These are phyloP conservation scores for Lycocerus yunnanus DNA, from an alignment of 2,888 invertebrate species.

Conservation along the genomic window DNA sequence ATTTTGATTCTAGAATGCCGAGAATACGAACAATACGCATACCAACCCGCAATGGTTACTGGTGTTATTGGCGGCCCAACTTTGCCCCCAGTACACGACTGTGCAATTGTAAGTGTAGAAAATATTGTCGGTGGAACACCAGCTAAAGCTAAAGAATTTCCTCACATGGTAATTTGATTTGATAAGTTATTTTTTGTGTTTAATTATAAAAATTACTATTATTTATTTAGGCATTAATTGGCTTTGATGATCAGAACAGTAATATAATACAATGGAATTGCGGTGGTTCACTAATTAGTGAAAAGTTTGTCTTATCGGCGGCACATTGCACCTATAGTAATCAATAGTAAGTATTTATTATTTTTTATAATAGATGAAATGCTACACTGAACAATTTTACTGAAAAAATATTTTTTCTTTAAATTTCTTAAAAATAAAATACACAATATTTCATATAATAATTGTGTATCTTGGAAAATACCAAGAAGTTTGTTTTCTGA, in stretches of 20 bases:
- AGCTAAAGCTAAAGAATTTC: conserved; percentile 10
- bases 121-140: neutral
- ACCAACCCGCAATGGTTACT: too few relatives aligned
- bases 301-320: conserved; percentile 66
- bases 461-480: too few relatives aligned
- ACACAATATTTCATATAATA: too few relatives aligned
- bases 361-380: too few relatives aligned
- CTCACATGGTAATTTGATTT: conserved; percentile 16
- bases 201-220: neutral
- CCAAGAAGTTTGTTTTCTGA: too few relatives aligned
- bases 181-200: neutral
- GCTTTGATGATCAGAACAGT: conserved; percentile 32
- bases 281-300: conserved; percentile 41
- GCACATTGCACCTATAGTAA: conserved; percentile 60
- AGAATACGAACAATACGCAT: neutral
- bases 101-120: neutral
- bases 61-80: neutral
- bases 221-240: conserved; percentile 29
- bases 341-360: conserved; percentile 28
- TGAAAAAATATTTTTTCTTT: too few relatives aligned
- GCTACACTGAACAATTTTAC: too few relatives aligned
- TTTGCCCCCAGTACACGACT: neutral
- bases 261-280: conserved; percentile 58
- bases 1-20: conserved; percentile 12
- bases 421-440: too few relatives aligned